Conservation (phyloP, 2,113 vertebrate species). For the Antidorcas marsupialis region DNA sequence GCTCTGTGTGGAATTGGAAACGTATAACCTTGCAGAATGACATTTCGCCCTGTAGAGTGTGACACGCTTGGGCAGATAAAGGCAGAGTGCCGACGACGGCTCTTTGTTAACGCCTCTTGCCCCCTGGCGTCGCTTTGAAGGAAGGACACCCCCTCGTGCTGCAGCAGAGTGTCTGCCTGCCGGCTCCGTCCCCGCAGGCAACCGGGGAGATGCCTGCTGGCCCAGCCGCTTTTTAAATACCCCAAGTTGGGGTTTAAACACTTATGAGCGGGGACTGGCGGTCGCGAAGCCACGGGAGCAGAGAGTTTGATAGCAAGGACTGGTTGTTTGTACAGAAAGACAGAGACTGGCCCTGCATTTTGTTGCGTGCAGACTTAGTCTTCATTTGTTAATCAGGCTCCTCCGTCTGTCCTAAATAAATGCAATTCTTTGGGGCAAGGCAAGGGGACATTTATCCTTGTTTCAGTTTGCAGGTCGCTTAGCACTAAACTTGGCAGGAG, state of each 20-base stretch:
- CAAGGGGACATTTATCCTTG: background rate
- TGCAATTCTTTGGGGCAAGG: background rate
- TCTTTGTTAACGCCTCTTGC: constrained; percentile 78
- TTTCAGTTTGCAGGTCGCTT: constrained; percentile 7
- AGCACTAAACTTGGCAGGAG: constrained; percentile 16
- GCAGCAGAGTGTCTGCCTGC: background rate
- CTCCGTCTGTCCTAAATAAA: background rate
- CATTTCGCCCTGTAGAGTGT: constrained; percentile 36
- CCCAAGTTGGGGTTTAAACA: background rate
- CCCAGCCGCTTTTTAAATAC: background rate
- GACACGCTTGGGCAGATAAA: background rate
- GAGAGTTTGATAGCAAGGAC: background rate
- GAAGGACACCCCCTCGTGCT: constrained; percentile 67
- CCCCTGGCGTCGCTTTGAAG: constrained; percentile 80
- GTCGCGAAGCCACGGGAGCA: background rate
- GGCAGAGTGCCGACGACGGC: background rate
- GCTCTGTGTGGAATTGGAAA: constrained; percentile 17
- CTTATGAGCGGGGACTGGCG: background rate
- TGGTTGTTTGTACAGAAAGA: background rate
- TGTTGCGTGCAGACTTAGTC: background rate
- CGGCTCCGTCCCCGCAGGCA: background rate
- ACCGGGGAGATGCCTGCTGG: background rate
- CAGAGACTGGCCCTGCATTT: background rate
- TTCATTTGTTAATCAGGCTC: background rate
- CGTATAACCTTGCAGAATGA: constrained; percentile 30